Conservation (phyloP, 2,113 vertebrate genomes). For the Chrysemys picta region DNA sequence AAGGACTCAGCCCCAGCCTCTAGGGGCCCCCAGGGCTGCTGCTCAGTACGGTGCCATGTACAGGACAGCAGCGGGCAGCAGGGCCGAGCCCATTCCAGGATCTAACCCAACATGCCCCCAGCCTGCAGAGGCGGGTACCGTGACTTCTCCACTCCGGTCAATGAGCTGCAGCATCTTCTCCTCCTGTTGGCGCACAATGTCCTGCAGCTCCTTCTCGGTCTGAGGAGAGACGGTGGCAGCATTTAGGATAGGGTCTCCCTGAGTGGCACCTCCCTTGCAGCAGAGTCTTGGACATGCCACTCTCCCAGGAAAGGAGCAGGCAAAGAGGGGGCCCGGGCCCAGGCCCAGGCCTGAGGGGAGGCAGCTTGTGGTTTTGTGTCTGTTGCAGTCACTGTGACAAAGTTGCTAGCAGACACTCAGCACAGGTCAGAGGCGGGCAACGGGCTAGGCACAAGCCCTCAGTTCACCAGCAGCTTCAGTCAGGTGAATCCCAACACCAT, state of each 20-base stretch:
- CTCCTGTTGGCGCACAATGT: constrained; percentile 75
- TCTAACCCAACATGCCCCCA: accelerated
- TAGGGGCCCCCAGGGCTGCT: neutral
- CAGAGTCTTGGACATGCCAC: neutral
- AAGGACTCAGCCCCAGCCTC: accelerated
- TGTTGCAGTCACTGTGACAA: neutral
- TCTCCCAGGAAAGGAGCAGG: neutral
- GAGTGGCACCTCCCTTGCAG: neutral
- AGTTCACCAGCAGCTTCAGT: neutral
- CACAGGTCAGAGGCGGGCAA: too few species aligned
- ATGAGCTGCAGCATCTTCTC: constrained; percentile 76
- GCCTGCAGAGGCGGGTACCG: constrained; percentile 36
- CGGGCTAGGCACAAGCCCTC: neutral
- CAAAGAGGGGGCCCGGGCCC: accelerated
- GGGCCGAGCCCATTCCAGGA: neutral
- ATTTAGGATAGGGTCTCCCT: neutral
- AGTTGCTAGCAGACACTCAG: too few species aligned
- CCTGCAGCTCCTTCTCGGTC: constrained; percentile 74
- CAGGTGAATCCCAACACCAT: neutral
- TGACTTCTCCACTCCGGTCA: constrained; percentile 70
- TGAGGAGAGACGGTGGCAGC: neutral
- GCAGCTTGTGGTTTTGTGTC: neutral
- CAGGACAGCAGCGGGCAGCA: neutral
- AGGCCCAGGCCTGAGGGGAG: too few species aligned
- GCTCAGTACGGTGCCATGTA: neutral